Conservation (phyloP, 1,140 invertebrate genomes). For the Vollenhovia emeryi region DNA sequence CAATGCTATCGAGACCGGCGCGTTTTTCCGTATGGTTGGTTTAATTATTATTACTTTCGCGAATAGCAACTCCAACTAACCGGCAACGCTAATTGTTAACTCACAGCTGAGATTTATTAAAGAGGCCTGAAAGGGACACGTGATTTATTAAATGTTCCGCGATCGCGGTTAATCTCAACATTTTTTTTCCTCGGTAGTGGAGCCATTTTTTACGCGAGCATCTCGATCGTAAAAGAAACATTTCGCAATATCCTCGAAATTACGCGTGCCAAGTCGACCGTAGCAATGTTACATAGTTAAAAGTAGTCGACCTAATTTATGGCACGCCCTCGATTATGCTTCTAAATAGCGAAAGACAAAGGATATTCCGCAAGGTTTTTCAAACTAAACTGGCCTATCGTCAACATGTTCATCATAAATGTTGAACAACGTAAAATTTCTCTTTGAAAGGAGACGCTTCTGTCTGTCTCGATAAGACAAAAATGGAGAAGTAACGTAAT, state of each 20-base stretch:
- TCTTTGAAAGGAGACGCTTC: too few relatives aligned
- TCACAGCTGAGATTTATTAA: conserved; percentile 8
- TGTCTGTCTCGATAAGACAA: too few relatives aligned
- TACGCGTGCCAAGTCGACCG: conserved; percentile 44
- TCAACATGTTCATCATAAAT: too few relatives aligned
- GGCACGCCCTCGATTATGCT: conserved; percentile 40
- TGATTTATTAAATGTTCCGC: conserved; percentile 17
- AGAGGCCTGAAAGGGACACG: neutral
- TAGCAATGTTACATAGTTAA: conserved; percentile 50
- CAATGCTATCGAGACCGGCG: neutral
- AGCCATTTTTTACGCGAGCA: neutral
- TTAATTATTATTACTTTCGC: conserved; percentile 56
- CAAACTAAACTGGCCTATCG: neutral
- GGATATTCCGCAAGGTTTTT: conserved; percentile 12
- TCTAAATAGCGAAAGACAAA: conserved; percentile 11
- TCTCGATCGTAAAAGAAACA: conserved; percentile 10
- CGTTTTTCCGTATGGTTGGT: neutral
- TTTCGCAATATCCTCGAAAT: conserved; percentile 68
- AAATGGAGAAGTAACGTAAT: neutral
- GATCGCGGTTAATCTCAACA: neutral
- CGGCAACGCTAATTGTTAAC: neutral
- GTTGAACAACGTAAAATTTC: neutral
- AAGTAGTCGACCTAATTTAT: conserved; percentile 44
- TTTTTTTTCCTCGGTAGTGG: neutral
- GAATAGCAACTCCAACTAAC: conserved; percentile 15